Base-by-base conservation (phyloP, 2,113 vertebrate genomes). In the Forbesichthys agassizii region DNA sequence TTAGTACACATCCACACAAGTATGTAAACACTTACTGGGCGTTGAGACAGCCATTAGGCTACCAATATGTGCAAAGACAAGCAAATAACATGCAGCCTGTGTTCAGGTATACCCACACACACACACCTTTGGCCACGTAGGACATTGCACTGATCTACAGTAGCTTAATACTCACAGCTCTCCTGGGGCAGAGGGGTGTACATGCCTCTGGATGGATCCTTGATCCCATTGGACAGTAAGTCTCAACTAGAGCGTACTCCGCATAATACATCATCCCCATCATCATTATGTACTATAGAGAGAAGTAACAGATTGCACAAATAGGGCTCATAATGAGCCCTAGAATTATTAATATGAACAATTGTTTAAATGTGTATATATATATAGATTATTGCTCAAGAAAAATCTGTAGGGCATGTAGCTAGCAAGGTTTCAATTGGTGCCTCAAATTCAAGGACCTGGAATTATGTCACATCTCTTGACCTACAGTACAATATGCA, bases 111-210 rank as follows among this genome's bases (percentile, higher is more conserved):
- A 3, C 5, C 36, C 36, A 42, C 36, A 42, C 36, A 42, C 36
- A 42, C 3, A 42, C 36, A 42, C 5, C 5, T 42, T 3, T 42
- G 36, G 36, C 16, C 16, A 16, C 16, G 9, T 64, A 14, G 55
- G 48, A 33, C 0, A 33, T 11, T 52, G 49, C 49, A 52, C 49
- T 12, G 49, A 52, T 52, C 49, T 52, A 52, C 49, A 52, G 49
- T 52, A 52, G 36, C 33, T 7, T 59, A 20, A 1, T 46, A 71
- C 75, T 74, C 54, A 82, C 80, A 33, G 80, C 75, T 78, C 72
- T 75, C 53, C 69, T 53, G 20, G 52, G 51, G 33, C 72, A 73
- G 1, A 75, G 57, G 14, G 72, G 69, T n/a, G 2, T 54, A 33
- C 80, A 82, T 6, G 80, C 65, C 9, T 27, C 11, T 11, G 2